Conservation (phyloP, 2,888 invertebrate genomes). For the Zhuqinia jingwanae region DNA sequence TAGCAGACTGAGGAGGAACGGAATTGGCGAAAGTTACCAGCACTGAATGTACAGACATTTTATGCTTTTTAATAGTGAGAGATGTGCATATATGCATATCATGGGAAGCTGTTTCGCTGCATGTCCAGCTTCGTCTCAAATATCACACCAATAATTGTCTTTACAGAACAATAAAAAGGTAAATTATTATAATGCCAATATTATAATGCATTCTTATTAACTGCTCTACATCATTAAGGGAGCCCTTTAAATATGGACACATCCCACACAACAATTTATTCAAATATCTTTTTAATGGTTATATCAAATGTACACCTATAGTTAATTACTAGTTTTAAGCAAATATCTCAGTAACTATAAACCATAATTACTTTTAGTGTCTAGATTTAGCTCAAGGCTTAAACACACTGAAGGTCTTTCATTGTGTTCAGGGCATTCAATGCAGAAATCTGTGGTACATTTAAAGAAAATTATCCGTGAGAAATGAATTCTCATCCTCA, state of each 20-base stretch:
- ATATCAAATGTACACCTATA: not conserved
- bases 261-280: not conserved
- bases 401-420: not conserved
- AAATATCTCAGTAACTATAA: not conserved
- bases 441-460: not conserved
- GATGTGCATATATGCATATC: not conserved
- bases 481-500: not conserved
- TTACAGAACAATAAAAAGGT: conserved; percentile 7
- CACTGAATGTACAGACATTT: too few species aligned
- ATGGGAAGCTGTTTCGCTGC: conserved; percentile 1
- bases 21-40: conserved; percentile 12
- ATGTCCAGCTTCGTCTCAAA: not conserved
- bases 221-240: not conserved
- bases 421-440: too few species aligned
- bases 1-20: too few species aligned
- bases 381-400: conserved; percentile 18
- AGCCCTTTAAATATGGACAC: not conserved
- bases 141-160: not conserved
- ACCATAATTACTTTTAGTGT: not conserved
- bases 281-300: not conserved
- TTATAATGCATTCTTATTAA: not conserved
- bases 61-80: not conserved
- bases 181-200: conserved; percentile 5
- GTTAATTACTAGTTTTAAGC: not conserved
- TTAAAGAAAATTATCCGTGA: not conserved